phyloP scores from a whole-genome alignment of 2,797 vertebrate species.

The Rhinogobio ventralis region DNA sequence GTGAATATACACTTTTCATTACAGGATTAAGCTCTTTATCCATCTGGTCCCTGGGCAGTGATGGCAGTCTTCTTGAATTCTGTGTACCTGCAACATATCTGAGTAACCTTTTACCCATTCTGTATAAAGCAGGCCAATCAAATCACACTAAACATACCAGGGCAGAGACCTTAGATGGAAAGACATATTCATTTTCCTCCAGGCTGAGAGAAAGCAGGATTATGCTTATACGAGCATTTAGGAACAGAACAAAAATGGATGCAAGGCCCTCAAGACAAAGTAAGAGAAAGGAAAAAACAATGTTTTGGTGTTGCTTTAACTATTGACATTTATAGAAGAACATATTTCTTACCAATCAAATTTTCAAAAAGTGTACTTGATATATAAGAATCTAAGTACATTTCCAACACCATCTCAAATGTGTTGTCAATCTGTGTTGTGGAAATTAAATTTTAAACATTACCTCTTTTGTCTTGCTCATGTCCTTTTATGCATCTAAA shows the following conservation, averaged over 20 bases:
- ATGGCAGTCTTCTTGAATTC: background rate
- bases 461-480: background rate
- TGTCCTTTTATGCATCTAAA: background rate
- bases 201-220: slow-evolving; percentile 26
- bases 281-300: background rate
- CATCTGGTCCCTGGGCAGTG: background rate
- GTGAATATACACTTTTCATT: slow-evolving; percentile 20
- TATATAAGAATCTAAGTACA: background rate
- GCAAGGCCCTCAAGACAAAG: background rate
- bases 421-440: background rate
- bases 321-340: background rate
- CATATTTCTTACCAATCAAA: background rate
- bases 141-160: slow-evolving; percentile 1
- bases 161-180: background rate
- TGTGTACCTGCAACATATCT: slow-evolving; percentile 13
- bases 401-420: background rate
- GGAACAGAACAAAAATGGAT: slow-evolving; percentile 9
- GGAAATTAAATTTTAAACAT: background rate
- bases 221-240: slow-evolving; percentile 1
- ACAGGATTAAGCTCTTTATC: slow-evolving; percentile 26
- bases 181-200: slow-evolving; percentile 8
- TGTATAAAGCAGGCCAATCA: slow-evolving; percentile 16
- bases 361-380: background rate
- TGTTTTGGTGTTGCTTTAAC: background rate
- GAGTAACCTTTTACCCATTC: background rate